Evolutionary conservation across 2,797 vertebrate species (phyloP).

Genomic region (Enoplosus armatus): DNA sequence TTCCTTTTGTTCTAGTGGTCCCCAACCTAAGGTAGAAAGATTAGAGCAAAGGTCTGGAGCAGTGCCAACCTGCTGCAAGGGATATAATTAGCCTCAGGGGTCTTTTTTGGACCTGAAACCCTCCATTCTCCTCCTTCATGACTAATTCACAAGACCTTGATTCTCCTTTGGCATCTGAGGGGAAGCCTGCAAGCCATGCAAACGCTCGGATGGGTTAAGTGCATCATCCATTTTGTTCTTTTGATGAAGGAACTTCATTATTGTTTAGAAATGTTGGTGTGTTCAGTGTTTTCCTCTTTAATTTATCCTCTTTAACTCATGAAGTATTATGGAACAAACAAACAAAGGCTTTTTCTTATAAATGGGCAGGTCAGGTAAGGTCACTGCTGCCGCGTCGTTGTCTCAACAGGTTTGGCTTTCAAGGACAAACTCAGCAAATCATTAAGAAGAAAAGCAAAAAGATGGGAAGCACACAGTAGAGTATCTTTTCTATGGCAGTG

Average conservation of each 20-base stretch:
- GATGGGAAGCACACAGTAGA: background rate
- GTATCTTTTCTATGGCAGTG: conserved; percentile 2
- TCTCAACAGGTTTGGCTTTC: background rate
- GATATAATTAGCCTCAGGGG: conserved; percentile 85
- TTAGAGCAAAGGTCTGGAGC: conserved; percentile 70
- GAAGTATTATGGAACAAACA: conserved; percentile 1
- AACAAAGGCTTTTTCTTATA: conserved; percentile 4
- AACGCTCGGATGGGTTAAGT: conserved; percentile 29
- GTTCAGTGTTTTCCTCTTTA: conserved; percentile 24
- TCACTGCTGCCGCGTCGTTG: background rate
- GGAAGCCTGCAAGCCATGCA: conserved; percentile 59
- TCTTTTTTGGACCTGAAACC: conserved; percentile 72
- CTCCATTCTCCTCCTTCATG: conserved; percentile 72
- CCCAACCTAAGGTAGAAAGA: conserved; percentile 66
- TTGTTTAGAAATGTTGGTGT: conserved; percentile 29
- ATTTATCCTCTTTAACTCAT: background rate
- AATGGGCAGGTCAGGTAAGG: conserved; percentile 2
- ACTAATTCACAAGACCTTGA: conserved; percentile 79
- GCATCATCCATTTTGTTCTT: conserved; percentile 36
- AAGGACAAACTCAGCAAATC: conserved; percentile 21
- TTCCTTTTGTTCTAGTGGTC: conserved; percentile 56
- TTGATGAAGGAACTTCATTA: conserved; percentile 28
- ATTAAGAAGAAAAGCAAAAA: background rate
- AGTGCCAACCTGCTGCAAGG: conserved; percentile 64
- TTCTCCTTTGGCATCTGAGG: conserved; percentile 68